Evolutionary conservation across 2,113 vertebrate genomes (phyloP).

Genomic region (Barbus barbus): DNA sequence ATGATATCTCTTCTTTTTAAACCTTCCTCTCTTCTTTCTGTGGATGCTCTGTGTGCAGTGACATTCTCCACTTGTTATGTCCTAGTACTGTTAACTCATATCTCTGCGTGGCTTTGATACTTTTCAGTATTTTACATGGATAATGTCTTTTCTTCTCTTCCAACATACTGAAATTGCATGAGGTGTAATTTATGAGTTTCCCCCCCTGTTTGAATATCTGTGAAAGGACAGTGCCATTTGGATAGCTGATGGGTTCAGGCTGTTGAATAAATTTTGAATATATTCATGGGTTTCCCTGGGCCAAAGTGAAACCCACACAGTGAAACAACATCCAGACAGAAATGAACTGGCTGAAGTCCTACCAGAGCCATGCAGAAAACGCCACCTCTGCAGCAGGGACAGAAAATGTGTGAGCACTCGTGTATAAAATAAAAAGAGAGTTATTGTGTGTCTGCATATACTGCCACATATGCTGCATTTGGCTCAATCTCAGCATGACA

Average conservation of each 20-base stretch:
- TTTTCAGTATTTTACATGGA: neutral
- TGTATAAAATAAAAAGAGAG: conserved; percentile 12
- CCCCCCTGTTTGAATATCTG: neutral
- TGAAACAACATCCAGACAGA: conserved; percentile 43
- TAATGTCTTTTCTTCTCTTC: neutral
- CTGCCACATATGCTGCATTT: neutral
- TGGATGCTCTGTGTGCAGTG: neutral
- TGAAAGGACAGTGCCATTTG: neutral
- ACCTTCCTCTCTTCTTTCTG: neutral
- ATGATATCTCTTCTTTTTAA: neutral
- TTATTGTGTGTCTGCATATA: neutral
- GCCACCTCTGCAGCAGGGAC: conserved; percentile 15
- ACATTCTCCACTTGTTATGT: conserved; percentile 8
- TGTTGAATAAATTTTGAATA: conserved; percentile 46
- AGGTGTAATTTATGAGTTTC: conserved; percentile 6
- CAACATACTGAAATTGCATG: neutral
- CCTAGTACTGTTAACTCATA: neutral
- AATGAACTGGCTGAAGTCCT: conserved; percentile 38
- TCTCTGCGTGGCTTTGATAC: neutral
- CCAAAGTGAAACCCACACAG: conserved; percentile 27
- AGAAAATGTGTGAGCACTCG: conserved; percentile 10
- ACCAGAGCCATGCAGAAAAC: conserved; percentile 44
- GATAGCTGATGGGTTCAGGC: neutral
- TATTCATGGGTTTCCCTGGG: conserved; percentile 53
- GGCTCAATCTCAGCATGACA: conserved; percentile 15